Evolutionary conservation across 2,797 vertebrate species (phyloP).

Genomic region (Sternotherus odoratus): DNA sequence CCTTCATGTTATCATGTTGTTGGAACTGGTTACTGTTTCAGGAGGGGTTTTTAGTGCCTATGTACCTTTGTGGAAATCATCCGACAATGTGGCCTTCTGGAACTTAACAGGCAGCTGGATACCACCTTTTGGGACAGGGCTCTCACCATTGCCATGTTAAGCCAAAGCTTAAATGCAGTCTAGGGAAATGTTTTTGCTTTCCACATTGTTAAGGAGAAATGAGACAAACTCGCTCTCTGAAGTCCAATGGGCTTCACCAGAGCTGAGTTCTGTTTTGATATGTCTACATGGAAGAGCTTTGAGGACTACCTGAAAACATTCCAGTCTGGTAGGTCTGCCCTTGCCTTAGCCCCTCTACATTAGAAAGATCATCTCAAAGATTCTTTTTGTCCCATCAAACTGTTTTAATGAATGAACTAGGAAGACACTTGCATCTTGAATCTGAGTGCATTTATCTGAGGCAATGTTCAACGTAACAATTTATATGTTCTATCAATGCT

Average conservation of each 20-base stretch:
- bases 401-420: background rate
- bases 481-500: background rate
- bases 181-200: conserved; percentile 22
- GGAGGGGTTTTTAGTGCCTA: fast-evolving
- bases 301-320: background rate
- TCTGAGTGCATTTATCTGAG: background rate
- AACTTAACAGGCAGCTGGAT: background rate
- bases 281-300: background rate
- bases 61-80: fast-evolving
- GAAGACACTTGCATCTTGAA: background rate
- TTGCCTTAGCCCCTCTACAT: conserved; percentile 17
- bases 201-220: no score
- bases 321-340: background rate
- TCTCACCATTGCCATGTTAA: background rate
- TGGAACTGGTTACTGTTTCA: background rate
- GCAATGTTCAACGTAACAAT: background rate
- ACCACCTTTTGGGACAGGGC: background rate
- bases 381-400: background rate
- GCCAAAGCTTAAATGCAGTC: background rate
- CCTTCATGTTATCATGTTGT: fast-evolving
- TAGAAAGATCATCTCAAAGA: background rate
- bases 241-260: background rate
- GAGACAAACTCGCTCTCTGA: background rate
- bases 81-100: background rate
- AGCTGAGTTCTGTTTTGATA: background rate